Conservation (phyloP, 2,797 vertebrate genomes). For the Poeciliopsis infans region DNA sequence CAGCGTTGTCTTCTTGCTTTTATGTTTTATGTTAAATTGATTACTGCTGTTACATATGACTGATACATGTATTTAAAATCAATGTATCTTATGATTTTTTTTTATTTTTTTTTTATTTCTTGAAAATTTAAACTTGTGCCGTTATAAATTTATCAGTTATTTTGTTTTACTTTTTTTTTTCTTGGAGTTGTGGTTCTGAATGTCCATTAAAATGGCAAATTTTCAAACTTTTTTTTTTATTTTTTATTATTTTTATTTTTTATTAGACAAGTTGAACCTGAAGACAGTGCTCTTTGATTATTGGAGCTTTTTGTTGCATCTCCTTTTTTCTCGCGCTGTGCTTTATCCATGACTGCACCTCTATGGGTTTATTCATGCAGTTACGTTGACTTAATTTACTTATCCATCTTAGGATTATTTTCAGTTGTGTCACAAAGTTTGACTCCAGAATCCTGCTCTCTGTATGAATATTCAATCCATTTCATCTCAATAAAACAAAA, state of each 20-base stretch:
- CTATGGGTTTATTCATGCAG: slow-evolving; percentile 5
- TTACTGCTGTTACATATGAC: neutral
- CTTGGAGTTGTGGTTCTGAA: neutral
- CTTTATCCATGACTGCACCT: slow-evolving; percentile 17
- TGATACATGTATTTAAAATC: neutral
- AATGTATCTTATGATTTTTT: neutral
- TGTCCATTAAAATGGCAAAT: neutral
- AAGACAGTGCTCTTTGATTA: neutral
- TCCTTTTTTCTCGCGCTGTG: slow-evolving; percentile 8
- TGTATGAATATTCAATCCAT: neutral
- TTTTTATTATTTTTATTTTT: neutral
- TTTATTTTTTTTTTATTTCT: neutral
- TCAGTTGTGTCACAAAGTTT: slow-evolving; percentile 9
- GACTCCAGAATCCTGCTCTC: neutral
- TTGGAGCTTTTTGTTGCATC: neutral
- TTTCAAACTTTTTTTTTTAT: neutral
- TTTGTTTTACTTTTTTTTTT: neutral
- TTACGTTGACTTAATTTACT: slow-evolving; percentile 8
- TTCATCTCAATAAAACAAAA: neutral
- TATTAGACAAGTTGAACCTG: neutral
- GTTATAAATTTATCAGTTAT: neutral
- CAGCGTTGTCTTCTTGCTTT: neutral
- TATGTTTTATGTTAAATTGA: neutral
- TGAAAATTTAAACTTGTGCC: neutral
- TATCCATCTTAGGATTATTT: slow-evolving; percentile 11